Evolutionary conservation across 2,888 invertebrate genomes (phyloP).

Genomic region (Abscondita cerata): DNA sequence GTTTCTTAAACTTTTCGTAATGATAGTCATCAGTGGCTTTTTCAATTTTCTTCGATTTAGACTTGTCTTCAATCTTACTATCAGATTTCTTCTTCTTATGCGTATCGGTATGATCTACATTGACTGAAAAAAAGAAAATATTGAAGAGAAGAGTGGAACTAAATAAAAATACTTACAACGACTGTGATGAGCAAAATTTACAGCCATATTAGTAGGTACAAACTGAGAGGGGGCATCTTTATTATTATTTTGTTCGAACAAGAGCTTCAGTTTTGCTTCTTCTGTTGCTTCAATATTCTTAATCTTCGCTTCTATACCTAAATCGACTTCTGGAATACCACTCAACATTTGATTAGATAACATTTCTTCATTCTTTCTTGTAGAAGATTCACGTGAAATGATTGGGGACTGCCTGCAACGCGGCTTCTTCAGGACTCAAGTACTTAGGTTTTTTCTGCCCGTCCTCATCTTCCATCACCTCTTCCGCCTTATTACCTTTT

Average conservation of each 20-base stretch:
- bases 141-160: too few species aligned
- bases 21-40: conserved; percentile 97
- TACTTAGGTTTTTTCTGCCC: conserved; percentile 62
- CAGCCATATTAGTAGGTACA: conserved; percentile 98
- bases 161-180: too few species aligned
- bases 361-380: conserved; percentile 96
- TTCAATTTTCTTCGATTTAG: conserved; percentile 81
- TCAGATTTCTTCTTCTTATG: conserved; percentile 67
- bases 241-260: conserved; percentile 89
- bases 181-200: conserved; percentile 97
- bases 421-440: conserved; percentile 89
- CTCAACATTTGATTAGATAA: conserved; percentile 99
- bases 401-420: conserved; percentile 81
- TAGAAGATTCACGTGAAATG: conserved; percentile 75
- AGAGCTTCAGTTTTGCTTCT: conserved; percentile 91
- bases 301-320: conserved; percentile 99
- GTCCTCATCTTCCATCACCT: conserved; percentile 30
- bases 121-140: conserved; percentile 70
- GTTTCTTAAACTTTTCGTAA: conserved; percentile 95
- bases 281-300: conserved; percentile 99
- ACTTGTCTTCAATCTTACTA: conserved; percentile 62
- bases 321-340: conserved; percentile 98
- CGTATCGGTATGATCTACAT: conserved; percentile 76
- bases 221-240: conserved; percentile 94
- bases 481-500: conserved; percentile 68